These are phyloP conservation scores for Pantherophis guttatus DNA, from an alignment of 2,113 vertebrate species.

Conservation along the genomic window DNA sequence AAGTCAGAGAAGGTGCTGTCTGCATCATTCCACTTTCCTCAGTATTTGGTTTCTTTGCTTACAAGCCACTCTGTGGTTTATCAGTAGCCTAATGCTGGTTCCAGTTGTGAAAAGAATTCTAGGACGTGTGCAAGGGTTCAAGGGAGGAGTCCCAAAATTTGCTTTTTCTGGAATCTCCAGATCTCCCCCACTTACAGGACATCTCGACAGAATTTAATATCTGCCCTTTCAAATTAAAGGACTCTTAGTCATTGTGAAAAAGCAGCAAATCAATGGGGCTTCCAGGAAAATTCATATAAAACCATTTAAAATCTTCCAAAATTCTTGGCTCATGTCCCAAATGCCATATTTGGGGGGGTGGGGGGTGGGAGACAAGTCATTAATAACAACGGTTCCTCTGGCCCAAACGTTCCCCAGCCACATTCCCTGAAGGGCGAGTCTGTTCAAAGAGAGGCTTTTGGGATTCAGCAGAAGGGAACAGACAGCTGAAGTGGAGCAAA, in stretches of 20 bases:
- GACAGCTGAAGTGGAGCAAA: not conserved
- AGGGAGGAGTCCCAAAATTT: not conserved
- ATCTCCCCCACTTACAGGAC: not conserved
- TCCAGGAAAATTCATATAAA: not conserved
- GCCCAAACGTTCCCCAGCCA: not conserved
- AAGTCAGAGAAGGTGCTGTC: not conserved
- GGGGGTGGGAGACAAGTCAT: too few species aligned
- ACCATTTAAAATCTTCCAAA: not conserved
- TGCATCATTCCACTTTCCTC: not conserved
- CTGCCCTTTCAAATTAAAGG: not conserved
- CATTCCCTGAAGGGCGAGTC: not conserved
- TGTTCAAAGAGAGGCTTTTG: not conserved
- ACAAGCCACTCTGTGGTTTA: not conserved
- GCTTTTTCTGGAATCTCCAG: not conserved
- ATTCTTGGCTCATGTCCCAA: not conserved
- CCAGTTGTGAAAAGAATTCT: not conserved
- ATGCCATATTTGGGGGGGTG: not conserved
- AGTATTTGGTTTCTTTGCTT: not conserved
- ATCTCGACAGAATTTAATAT: not conserved
- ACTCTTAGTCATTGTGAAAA: not conserved
- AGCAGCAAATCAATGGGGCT: not conserved
- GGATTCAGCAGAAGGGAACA: not conserved
- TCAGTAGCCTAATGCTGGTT: not conserved
- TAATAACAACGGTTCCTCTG: not conserved
- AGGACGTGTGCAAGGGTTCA: not conserved